Percentiles rank a stretch among this genome's conserved stretches.
phyloP scores from a whole-genome alignment of 1,140 invertebrate genomes.

The Euglossa dilemma region DNA sequence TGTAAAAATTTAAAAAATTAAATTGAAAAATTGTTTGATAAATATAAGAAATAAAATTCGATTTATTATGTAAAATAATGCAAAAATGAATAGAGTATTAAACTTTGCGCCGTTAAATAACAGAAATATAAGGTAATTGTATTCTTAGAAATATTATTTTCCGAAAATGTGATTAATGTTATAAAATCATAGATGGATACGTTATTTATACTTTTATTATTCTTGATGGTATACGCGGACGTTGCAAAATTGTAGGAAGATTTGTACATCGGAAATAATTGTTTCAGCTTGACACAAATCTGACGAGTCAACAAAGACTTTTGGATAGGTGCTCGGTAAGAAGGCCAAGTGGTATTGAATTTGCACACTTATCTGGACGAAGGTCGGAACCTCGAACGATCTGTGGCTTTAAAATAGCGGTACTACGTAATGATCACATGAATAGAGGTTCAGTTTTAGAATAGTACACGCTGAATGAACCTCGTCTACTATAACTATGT shows the following conservation, averaged over 20 bases:
- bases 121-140: too few relatives aligned
- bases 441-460: slow-evolving; percentile 49
- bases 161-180: background rate
- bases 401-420: slow-evolving; percentile 39
- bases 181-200: background rate
- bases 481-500: background rate
- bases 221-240: background rate
- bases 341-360: slow-evolving; percentile 19
- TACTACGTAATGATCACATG: slow-evolving; percentile 46
- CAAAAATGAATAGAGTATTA: too few relatives aligned
- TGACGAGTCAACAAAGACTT: slow-evolving; percentile 41
- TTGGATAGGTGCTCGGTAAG: background rate
- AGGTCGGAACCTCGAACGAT: slow-evolving; percentile 37
- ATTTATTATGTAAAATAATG: too few relatives aligned
- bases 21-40: too few relatives aligned
- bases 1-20: background rate
- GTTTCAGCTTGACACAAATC: slow-evolving; percentile 35
- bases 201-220: background rate
- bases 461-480: slow-evolving; percentile 38
- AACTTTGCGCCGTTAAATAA: too few relatives aligned
- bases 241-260: background rate
- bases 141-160: background rate
- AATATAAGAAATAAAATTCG: too few relatives aligned
- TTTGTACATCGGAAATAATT: slow-evolving; percentile 47
- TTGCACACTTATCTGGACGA: slow-evolving; percentile 30